These are phyloP conservation scores for Grantiella picta DNA, from an alignment of 2,113 vertebrate species.

Conservation along the genomic window DNA sequence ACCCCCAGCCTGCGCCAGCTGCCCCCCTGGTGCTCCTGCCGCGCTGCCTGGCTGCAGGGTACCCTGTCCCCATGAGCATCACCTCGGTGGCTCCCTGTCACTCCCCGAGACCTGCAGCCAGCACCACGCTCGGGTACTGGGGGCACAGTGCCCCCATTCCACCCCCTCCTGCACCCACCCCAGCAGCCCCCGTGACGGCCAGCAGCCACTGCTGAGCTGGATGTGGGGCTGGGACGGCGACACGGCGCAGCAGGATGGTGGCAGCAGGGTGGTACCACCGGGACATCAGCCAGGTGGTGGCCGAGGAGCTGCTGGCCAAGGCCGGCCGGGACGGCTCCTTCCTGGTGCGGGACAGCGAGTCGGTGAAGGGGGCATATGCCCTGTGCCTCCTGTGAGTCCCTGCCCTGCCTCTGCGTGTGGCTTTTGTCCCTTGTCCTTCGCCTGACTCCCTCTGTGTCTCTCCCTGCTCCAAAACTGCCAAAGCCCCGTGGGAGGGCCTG, in stretches of 20 bases:
- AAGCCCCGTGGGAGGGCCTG: accelerated
- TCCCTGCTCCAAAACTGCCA: not conserved
- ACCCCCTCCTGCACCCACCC: not conserved
- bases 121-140: accelerated
- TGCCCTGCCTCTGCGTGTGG: not conserved
- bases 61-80: not conserved
- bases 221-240: not conserved
- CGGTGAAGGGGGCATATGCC: conserved; percentile 84
- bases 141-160: not conserved
- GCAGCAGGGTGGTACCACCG: conserved; percentile 83
- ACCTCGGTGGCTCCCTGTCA: not conserved
- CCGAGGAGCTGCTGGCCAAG: conserved; percentile 83
- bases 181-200: accelerated
- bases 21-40: not conserved
- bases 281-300: conserved; percentile 84
- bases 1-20: not conserved
- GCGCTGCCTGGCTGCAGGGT: not conserved
- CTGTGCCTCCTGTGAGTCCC: conserved; percentile 85
- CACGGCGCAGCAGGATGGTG: conserved; percentile 56
- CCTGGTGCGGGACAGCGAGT: conserved; percentile 89
- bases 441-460: not conserved
- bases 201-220: not conserved
- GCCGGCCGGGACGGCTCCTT: conserved; percentile 85
- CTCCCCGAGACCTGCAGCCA: not conserved
- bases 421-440: not conserved